Percentiles rank a stretch among this genome's conserved stretches.
These are phyloP conservation scores for Aulostomus chinensis DNA, from an alignment of 2,797 vertebrate species.

Conservation along the genomic window DNA sequence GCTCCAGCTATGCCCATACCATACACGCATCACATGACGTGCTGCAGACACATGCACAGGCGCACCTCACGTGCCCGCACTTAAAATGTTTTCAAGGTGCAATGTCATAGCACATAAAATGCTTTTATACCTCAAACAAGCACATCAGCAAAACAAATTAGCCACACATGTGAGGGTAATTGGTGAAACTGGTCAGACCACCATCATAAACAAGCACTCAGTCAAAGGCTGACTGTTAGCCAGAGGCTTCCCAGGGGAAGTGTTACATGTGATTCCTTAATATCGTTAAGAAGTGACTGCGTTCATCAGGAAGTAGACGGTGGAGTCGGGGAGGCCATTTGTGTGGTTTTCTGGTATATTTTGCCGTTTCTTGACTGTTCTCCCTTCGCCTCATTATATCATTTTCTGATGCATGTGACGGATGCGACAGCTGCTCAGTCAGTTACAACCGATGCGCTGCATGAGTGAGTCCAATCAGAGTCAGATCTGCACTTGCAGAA, in stretches of 20 bases:
- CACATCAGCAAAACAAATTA: slow-evolving; percentile 78
- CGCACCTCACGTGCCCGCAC: slow-evolving; percentile 35
- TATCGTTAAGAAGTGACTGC: slow-evolving; percentile 41
- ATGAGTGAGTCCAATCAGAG: too few relatives aligned
- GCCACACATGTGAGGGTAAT: slow-evolving; percentile 76
- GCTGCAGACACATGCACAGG: neutral
- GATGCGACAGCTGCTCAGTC: too few relatives aligned
- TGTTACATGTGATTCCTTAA: slow-evolving; percentile 57
- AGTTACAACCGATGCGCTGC: too few relatives aligned
- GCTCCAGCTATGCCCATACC: neutral
- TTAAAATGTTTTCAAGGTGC: slow-evolving; percentile 43
- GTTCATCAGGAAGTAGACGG: slow-evolving; percentile 30
- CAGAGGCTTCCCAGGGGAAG: slow-evolving; percentile 37
- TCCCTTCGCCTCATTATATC: too few relatives aligned
- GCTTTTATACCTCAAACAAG: slow-evolving; percentile 58
- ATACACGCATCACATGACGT: slow-evolving; percentile 7
- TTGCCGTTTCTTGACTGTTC: too few relatives aligned
- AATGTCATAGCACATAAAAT: slow-evolving; percentile 47
- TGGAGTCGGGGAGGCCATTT: too few relatives aligned
- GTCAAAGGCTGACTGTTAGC: slow-evolving; percentile 38
- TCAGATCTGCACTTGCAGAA: too few relatives aligned
- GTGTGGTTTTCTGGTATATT: too few relatives aligned
- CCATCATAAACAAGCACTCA: slow-evolving; percentile 61
- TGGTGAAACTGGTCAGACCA: slow-evolving; percentile 56
- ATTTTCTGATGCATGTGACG: too few relatives aligned